These are phyloP conservation scores for Falco peregrinus DNA, from an alignment of 2,797 vertebrate species.

Conservation along the genomic window DNA sequence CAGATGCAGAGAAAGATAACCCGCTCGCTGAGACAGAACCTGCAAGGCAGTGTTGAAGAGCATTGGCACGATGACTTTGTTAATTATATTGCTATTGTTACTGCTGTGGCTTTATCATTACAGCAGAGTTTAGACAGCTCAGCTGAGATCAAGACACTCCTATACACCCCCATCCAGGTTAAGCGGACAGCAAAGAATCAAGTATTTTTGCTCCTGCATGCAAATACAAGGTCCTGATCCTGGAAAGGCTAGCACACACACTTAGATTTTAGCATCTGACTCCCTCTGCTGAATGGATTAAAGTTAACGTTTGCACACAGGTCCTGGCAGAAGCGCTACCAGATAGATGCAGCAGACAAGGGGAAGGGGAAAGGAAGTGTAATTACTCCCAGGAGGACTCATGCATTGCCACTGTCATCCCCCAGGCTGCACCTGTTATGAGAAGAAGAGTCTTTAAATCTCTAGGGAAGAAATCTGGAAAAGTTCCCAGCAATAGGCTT, in stretches of 20 bases:
- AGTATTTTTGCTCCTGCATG: background rate
- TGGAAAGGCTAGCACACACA: background rate
- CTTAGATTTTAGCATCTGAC: constrained; percentile 1
- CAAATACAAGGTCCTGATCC: background rate
- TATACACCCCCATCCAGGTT: fast-evolving
- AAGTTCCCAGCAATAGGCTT: background rate
- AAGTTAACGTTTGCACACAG: background rate
- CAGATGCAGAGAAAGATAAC: background rate
- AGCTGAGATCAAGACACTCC: background rate
- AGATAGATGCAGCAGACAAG: background rate
- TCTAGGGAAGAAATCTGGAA: background rate
- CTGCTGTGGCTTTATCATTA: background rate
- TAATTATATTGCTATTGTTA: background rate
- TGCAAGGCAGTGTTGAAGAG: background rate
- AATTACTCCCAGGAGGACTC: constrained; percentile 13
- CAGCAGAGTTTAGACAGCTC: background rate
- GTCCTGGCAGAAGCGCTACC: background rate
- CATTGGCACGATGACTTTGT: background rate
- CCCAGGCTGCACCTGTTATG: background rate
- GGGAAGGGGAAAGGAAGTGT: background rate
- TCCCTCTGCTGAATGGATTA: constrained; percentile 41
- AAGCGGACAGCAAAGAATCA: background rate
- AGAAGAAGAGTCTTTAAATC: background rate
- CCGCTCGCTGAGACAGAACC: fast-evolving
- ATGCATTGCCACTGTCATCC: fast-evolving